A percentile compares a stretch with the other conserved stretches of the same genome.
Evolutionary conservation across 2,888 invertebrate genomes (phyloP).

Genomic region (Aelia acuminata): DNA sequence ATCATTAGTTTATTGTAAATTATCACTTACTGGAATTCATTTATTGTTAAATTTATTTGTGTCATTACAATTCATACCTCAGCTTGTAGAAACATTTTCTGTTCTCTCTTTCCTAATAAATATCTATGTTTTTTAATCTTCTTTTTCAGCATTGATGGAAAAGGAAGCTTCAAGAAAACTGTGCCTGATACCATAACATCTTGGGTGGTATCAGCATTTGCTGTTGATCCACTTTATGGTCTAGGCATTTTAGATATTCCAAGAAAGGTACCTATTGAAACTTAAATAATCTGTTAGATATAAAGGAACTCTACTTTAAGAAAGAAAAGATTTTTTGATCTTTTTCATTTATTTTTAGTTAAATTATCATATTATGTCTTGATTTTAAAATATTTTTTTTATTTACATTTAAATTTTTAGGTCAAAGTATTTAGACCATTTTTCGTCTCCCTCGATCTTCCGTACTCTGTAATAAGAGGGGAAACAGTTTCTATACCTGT

Average conservation of each 20-base stretch:
- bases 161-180: constrained; percentile 68
- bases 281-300: neutral
- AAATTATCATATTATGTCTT: neutral
- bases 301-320: neutral
- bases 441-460: constrained; percentile 87
- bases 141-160: constrained; percentile 66
- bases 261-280: constrained; percentile 71
- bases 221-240: constrained; percentile 82
- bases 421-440: constrained; percentile 86
- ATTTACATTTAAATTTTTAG: constrained; percentile 67
- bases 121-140: neutral
- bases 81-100: neutral
- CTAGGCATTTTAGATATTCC: constrained; percentile 81
- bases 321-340: neutral
- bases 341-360: neutral
- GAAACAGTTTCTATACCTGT: constrained; percentile 92
- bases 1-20: no score
- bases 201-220: constrained; percentile 88
- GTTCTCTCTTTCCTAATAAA: neutral
- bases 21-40: no score
- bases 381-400: neutral
- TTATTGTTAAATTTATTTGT: neutral
- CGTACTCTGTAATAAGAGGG: constrained; percentile 88
- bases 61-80: neutral
- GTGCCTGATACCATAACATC: constrained; percentile 89